Evolutionary conservation across 2,113 vertebrate genomes (phyloP).

Genomic region (Mustelus asterias): DNA sequence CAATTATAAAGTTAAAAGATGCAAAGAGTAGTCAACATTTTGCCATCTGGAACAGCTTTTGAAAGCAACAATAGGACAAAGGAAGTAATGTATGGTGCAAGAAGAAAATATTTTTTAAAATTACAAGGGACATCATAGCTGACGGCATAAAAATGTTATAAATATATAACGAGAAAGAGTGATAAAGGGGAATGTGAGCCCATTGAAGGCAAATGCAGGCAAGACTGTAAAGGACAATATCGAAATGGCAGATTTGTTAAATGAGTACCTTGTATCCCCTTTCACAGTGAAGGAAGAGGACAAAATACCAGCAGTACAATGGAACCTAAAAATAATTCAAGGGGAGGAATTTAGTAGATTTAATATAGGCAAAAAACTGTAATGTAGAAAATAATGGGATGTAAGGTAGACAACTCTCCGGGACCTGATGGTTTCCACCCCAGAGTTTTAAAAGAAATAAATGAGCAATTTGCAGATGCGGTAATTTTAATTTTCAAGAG

Average conservation of each 20-base stretch:
- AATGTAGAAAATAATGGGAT: neutral
- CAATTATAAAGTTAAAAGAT: neutral
- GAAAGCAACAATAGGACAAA: neutral
- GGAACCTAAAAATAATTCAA: slow-evolving; percentile 22
- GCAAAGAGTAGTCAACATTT: neutral
- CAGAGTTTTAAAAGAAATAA: neutral
- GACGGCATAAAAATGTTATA: neutral
- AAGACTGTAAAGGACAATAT: neutral
- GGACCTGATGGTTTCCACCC: neutral
- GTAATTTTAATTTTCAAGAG: neutral
- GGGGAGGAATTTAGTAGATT: neutral
- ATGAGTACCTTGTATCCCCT: neutral
- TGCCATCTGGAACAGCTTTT: neutral
- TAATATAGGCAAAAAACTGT: neutral
- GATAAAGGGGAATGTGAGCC: neutral
- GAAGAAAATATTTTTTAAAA: neutral
- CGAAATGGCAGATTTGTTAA: slow-evolving; percentile 14
- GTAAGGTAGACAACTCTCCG: neutral
- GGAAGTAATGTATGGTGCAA: neutral
- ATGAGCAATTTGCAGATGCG: neutral
- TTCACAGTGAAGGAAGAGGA: slow-evolving; percentile 18
- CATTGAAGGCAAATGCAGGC: neutral
- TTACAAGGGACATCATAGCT: neutral
- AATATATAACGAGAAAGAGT: neutral
- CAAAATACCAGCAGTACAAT: slow-evolving; percentile 6